Conservation (phyloP, 1,140 invertebrate genomes). For the Linepithema humile region DNA sequence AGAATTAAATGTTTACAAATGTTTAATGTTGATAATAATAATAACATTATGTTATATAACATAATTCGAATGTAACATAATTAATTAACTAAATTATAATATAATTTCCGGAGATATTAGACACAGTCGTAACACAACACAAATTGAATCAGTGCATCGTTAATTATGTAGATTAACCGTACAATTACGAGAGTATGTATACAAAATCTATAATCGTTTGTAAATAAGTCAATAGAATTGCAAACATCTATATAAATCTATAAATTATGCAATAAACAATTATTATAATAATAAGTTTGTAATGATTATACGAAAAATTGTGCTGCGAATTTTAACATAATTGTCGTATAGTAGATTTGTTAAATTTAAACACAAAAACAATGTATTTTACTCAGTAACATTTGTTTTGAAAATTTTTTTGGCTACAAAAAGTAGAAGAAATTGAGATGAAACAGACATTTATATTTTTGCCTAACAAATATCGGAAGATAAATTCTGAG, state of each 20-base stretch:
- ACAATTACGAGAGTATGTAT: neutral
- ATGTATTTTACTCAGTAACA: conserved; percentile 7
- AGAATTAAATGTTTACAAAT: neutral
- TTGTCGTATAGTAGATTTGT: neutral
- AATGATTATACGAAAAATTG: neutral
- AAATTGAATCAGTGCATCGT: conserved; percentile 23
- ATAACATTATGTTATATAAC: neutral
- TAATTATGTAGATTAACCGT: neutral
- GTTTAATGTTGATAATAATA: neutral
- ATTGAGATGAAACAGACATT: neutral
- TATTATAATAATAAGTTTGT: neutral
- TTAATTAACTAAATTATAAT: conserved; percentile 9
- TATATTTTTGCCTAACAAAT: conserved; percentile 13
- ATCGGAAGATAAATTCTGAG: conserved; percentile 8
- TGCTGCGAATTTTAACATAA: conserved; percentile 11
- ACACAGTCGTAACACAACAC: neutral
- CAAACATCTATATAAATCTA: neutral
- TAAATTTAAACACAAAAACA: too few species aligned
- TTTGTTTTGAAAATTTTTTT: neutral
- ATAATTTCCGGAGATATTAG: conserved; percentile 20
- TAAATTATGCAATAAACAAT: conserved; percentile 1
- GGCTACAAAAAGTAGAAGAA: neutral
- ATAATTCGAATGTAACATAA: neutral
- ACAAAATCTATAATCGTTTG: neutral
- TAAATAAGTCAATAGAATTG: neutral